Evolutionary conservation across 2,113 vertebrate genomes (phyloP).

Genomic region (Hyaena hyaena): DNA sequence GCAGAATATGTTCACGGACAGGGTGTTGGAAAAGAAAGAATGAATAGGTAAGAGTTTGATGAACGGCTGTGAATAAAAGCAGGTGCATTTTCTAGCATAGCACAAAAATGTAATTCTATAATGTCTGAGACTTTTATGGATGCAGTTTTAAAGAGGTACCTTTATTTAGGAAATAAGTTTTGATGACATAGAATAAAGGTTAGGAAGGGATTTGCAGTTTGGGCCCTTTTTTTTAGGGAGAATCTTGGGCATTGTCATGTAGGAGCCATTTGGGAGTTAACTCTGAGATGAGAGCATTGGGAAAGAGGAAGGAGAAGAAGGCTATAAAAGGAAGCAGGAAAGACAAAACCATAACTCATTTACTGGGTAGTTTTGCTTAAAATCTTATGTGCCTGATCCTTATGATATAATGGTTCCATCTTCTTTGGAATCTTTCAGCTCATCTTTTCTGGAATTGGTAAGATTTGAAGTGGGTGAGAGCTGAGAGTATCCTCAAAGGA

Average conservation of each 20-base stretch:
- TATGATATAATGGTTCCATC: neutral
- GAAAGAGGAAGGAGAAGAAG: neutral
- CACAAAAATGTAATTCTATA: neutral
- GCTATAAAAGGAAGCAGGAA: neutral
- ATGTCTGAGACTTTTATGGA: neutral
- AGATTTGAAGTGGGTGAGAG: neutral
- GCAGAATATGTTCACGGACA: neutral
- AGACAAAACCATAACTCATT: neutral
- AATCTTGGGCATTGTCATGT: neutral
- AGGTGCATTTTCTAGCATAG: neutral
- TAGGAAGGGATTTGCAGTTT: neutral
- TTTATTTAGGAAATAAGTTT: constrained; percentile 45
- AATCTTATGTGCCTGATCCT: neutral
- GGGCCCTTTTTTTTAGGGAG: neutral
- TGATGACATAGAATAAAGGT: neutral
- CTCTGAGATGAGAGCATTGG: neutral
- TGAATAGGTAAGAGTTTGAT: neutral
- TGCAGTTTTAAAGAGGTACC: neutral
- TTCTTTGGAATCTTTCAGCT: neutral
- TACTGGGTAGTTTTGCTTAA: neutral
- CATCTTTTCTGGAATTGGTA: neutral
- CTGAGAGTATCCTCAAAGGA: neutral
- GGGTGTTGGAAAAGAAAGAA: neutral
- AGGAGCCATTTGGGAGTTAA: neutral
- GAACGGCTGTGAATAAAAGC: neutral